Evolutionary conservation across 2,797 vertebrate species (phyloP).

Genomic region (Acrossocheilus wenchowensis): DNA sequence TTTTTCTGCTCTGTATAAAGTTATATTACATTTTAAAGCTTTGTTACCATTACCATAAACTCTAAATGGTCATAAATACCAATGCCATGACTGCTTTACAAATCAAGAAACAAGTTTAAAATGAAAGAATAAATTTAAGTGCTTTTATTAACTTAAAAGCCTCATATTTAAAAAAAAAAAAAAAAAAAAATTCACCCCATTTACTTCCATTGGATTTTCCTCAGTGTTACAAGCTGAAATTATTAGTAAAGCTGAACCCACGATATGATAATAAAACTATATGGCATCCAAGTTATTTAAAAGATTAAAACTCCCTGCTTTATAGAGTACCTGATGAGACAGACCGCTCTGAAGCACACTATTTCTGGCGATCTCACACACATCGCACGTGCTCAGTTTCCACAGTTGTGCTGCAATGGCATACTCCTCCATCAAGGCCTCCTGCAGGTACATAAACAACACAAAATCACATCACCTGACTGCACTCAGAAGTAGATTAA

Average conservation of each 20-base stretch:
- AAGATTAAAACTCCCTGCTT: not conserved
- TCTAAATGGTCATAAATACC: not conserved
- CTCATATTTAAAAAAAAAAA: not conserved
- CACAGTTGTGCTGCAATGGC: constrained; percentile 97
- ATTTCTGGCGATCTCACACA: constrained; percentile 96
- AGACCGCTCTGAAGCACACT: constrained; percentile 94
- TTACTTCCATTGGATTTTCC: not conserved
- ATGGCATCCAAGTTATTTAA: not conserved
- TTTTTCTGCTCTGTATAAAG: not conserved
- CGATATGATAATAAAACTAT: not conserved
- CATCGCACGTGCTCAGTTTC: constrained; percentile 96
- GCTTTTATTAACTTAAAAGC: not conserved
- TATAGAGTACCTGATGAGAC: constrained; percentile 87
- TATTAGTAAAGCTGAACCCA: not conserved
- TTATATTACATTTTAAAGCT: not conserved
- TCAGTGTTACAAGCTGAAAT: not conserved
- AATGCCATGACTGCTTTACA: not conserved
- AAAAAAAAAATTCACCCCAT: not conserved
- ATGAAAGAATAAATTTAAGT: not conserved
- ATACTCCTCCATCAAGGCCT: constrained; percentile 98
- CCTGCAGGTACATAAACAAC: constrained; percentile 72
- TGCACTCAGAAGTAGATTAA: not conserved
- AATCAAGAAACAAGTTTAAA: not conserved
- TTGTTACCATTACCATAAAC: not conserved
- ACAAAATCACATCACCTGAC: constrained; percentile 1